Base-by-base conservation (phyloP, 1,140 invertebrate species). In the Pantala flavescens region DNA sequence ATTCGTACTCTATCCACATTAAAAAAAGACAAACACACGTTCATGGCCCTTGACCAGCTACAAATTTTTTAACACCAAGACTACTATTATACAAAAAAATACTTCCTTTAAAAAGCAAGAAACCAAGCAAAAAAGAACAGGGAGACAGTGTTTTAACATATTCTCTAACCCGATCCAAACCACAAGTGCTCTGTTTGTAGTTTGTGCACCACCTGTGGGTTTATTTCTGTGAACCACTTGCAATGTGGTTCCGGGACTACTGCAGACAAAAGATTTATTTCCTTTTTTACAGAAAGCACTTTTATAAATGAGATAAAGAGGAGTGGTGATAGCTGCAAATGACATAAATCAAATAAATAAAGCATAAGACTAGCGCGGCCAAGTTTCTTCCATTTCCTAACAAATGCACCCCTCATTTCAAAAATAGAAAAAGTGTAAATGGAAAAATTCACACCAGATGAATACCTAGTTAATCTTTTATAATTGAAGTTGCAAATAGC, bases 371-470 rank as follows among this genome's bases (percentile, higher is more conserved):
- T 63, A 63, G 49, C 49, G 12, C 3, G 49, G 49, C 49, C 49
- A 63, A 63, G 49, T 63, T 63, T 63, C 49, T 63, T 63, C 43
- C 43, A 49, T 16, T 49, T 49, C 49, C 49, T 63, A 63, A 63
- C 49, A 63, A 63, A 63, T 12, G n/a, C 49, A 63, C 49, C 3
- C 49, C 49, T 63, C 49, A 63, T 21, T 63, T 63, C 49, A 63
- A 63, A 63, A 63, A 19, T 19, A 21, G n/a, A 63, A 63, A 63
- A 63, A 63, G 49, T 63, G 49, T 63, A 63, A 63, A 63, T 63
- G 49, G 49, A 63, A 63, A 36, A 63, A 21, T 63, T 63, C 49
- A 63, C 49, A 63, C 49, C 49, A 63, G 49, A 63, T 63, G 3
- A 63, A 63, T 63, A 63, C 49, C 49, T 63, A 63, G 12, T 16